phyloP scores from a whole-genome alignment of 2,797 vertebrate genomes.

The Aulostomus chinensis region DNA sequence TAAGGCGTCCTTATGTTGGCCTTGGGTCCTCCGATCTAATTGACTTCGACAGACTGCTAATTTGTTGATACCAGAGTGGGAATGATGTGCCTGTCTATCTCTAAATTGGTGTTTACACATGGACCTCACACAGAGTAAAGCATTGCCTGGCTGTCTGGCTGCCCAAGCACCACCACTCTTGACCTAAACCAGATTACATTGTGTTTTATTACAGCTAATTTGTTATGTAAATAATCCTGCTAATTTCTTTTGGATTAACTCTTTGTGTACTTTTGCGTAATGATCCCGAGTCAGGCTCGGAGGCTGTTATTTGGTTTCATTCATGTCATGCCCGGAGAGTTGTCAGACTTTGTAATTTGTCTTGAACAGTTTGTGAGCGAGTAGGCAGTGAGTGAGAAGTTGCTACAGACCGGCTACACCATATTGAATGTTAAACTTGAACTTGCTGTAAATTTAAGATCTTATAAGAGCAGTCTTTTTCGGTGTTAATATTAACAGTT shows the following conservation, averaged over 20 bases:
- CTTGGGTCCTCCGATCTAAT: constrained; percentile 81
- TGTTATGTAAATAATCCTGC: constrained; percentile 86
- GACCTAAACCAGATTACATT: constrained; percentile 84
- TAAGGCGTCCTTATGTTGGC: constrained; percentile 71
- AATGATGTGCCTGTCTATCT: constrained; percentile 93
- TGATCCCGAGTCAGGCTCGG: constrained; percentile 71
- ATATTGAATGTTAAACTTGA: too few species aligned
- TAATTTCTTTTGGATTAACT: constrained; percentile 88
- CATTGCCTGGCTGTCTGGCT: constrained; percentile 84
- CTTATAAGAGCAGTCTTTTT: too few species aligned
- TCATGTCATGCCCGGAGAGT: constrained; percentile 41
- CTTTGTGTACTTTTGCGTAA: constrained; percentile 85
- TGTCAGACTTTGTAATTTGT: constrained; percentile 61
- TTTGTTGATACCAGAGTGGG: constrained; percentile 91
- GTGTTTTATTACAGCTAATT: constrained; percentile 94
- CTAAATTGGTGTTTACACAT: constrained; percentile 92
- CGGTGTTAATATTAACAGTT: too few species aligned
- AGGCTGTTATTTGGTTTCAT: constrained; percentile 51
- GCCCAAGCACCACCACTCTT: constrained; percentile 79
- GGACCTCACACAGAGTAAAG: constrained; percentile 97
- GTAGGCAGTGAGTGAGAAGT: constrained; percentile 49
- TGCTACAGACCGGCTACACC: neutral
- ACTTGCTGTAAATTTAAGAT: too few species aligned
- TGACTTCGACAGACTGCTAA: constrained; percentile 90
- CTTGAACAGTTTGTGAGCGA: constrained; percentile 63